These are phyloP conservation scores for Athrips mouffetella DNA, from an alignment of 2,888 invertebrate genomes.

Conservation along the genomic window DNA sequence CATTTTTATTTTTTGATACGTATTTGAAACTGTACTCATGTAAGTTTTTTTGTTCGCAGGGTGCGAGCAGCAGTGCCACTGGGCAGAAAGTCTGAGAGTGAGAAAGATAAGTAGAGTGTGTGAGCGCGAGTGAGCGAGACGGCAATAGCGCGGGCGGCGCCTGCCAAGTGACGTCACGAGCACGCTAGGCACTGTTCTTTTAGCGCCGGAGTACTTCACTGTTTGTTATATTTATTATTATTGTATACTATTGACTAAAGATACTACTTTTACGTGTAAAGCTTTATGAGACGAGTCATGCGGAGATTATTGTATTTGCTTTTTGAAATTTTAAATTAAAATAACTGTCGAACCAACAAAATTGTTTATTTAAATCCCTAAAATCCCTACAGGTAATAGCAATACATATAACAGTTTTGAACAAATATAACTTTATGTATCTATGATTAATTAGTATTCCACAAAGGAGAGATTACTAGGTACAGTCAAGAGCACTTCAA, in stretches of 20 bases:
- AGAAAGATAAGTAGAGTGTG: constrained; percentile 87
- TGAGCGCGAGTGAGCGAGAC: constrained; percentile 37
- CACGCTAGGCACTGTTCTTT: constrained; percentile 63
- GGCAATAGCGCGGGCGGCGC: constrained; percentile 19
- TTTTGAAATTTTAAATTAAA: constrained; percentile 79
- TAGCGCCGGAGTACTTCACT: constrained; percentile 60
- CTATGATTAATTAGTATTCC: too few relatives aligned
- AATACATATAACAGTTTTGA: neutral
- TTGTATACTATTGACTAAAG: constrained; percentile 63
- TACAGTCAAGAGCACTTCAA: too few relatives aligned
- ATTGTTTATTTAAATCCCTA: constrained; percentile 33
- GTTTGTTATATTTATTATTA: constrained; percentile 75
- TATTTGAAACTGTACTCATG: too few relatives aligned
- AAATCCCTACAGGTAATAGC: neutral
- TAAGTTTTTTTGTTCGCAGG: too few relatives aligned
- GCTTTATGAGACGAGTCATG: constrained; percentile 76
- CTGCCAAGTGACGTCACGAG: constrained; percentile 76
- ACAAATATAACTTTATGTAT: too few relatives aligned
- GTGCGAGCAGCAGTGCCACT: constrained; percentile 93
- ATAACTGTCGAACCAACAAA: constrained; percentile 64
- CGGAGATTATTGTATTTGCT: constrained; percentile 78
- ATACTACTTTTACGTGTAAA: constrained; percentile 73
- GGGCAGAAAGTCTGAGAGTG: constrained; percentile 90
- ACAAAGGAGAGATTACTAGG: too few relatives aligned
- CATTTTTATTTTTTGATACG: too few relatives aligned